phyloP scores from a whole-genome alignment of 1,140 invertebrate genomes.

The Papilio machaon region DNA sequence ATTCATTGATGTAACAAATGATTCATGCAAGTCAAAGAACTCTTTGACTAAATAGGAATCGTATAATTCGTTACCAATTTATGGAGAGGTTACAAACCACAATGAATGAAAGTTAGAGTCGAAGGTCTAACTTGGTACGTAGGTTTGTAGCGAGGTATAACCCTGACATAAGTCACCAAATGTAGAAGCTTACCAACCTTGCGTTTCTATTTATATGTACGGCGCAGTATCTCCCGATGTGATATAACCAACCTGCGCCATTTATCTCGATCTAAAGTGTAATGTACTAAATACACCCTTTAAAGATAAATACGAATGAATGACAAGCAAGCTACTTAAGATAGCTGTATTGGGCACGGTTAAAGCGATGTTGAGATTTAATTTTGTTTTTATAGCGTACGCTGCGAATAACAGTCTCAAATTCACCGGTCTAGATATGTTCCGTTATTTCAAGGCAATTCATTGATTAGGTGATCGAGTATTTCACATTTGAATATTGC shows the following conservation, averaged over 20 bases:
- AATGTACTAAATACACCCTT: conserved; percentile 47
- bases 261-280: conserved; percentile 54
- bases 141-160: conserved; percentile 57
- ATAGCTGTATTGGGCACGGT: conserved; percentile 47
- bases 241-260: conserved; percentile 55
- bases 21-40: conserved; percentile 66
- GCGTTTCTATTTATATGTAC: conserved; percentile 70
- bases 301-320: conserved; percentile 46
- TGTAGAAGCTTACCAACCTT: conserved; percentile 77
- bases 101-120: conserved; percentile 61
- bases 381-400: conserved; percentile 23
- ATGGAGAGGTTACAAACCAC: conserved; percentile 45
- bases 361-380: conserved; percentile 36
- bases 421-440: conserved; percentile 25
- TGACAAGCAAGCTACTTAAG: conserved; percentile 37
- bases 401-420: conserved; percentile 5
- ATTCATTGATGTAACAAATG: conserved; percentile 50
- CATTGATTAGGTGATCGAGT: conserved; percentile 28
- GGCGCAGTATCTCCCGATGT: conserved; percentile 51
- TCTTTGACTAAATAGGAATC: conserved; percentile 48
- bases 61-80: conserved; percentile 51
- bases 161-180: conserved; percentile 80
- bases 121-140: conserved; percentile 46
- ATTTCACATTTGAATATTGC: conserved; percentile 33
- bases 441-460: conserved; percentile 32